phyloP scores from a whole-genome alignment of 2,888 invertebrate genomes.

The Creontiades dilutus region DNA sequence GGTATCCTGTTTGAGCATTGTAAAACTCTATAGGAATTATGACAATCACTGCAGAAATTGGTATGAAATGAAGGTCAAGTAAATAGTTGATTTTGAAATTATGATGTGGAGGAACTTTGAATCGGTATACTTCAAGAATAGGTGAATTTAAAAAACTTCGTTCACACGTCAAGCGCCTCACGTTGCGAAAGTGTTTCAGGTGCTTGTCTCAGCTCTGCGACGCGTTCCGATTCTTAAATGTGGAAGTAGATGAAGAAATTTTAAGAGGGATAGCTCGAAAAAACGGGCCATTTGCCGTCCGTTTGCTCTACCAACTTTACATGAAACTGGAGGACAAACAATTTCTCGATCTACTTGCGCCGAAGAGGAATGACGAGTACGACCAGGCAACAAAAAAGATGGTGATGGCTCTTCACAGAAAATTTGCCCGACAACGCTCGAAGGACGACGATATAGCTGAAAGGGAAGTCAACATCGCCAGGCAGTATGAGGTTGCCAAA shows the following conservation, averaged over 20 bases:
- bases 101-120: too few relatives aligned
- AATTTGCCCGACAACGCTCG: neutral
- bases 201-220: conserved; percentile 40
- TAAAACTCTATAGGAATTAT: too few relatives aligned
- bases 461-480: conserved; percentile 40
- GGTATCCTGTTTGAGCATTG: too few relatives aligned
- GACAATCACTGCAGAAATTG: too few relatives aligned
- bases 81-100: too few relatives aligned
- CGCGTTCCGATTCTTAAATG: conserved; percentile 52
- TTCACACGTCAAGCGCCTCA: neutral
- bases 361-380: conserved; percentile 27
- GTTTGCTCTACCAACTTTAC: conserved; percentile 62
- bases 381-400: neutral
- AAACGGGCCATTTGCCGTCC: conserved; percentile 53
- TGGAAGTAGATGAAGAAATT: conserved; percentile 51
- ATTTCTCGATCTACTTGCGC: conserved; percentile 37
- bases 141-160: too few relatives aligned
- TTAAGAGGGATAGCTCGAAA: conserved; percentile 29
- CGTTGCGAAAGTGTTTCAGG: conserved; percentile 24
- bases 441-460: conserved; percentile 2
- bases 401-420: neutral
- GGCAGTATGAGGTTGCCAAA: conserved; percentile 43
- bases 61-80: too few relatives aligned
- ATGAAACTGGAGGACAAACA: conserved; percentile 41
- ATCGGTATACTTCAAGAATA: too few relatives aligned